Evolutionary conservation across 2,797 vertebrate genomes (phyloP), one percentile per base, ranked within the genome.

Genomic region (Hydrolagus colliei): DNA sequence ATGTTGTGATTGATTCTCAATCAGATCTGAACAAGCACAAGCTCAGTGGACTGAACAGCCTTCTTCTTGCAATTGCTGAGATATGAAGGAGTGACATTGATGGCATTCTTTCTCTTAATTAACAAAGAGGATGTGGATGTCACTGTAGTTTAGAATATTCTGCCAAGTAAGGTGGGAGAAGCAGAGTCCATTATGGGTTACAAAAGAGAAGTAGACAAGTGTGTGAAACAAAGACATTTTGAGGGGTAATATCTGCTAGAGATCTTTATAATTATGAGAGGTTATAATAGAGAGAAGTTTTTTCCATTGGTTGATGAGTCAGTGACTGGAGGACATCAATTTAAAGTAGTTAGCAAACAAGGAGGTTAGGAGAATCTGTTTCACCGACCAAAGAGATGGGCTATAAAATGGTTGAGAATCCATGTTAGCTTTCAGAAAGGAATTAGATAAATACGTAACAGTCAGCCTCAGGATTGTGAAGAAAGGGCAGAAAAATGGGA

Each of bases 1-100:
- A 87, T 88, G 89, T 87, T 52, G 41, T 52, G 41, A 6, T 52
- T 52, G 41, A 52, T 52, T 52, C 41, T 52, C 41, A 52, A 52
- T 52, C 41, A 52, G 41, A 52, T 52, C 41, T 52, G 41, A 52
- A 52, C 41, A 52, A 52, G 41, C 41, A 52, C 41, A 52, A 6
- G 41, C 41, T 52, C 41, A 52, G 6, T 6, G 41, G 41, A 6
- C 2, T 52, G 41, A 52, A 52, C 41, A 52, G 41, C 27, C 27
- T 27, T 27, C 27, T 27, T 27, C 27, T 27, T 27, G 27, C 41
- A 52, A 52, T 52, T 52, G 2, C 41, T 52, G 41, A 52, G 41
- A 52, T 6, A 1, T 52, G 41, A 27, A 27, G 27, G 41, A 52
- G 41, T 52, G 6, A 52, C 2, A 6, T 52, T 52, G 41, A 52